Evolutionary conservation across 2,797 vertebrate species (phyloP).

Genomic region (Synaphobranchus kaupii): DNA sequence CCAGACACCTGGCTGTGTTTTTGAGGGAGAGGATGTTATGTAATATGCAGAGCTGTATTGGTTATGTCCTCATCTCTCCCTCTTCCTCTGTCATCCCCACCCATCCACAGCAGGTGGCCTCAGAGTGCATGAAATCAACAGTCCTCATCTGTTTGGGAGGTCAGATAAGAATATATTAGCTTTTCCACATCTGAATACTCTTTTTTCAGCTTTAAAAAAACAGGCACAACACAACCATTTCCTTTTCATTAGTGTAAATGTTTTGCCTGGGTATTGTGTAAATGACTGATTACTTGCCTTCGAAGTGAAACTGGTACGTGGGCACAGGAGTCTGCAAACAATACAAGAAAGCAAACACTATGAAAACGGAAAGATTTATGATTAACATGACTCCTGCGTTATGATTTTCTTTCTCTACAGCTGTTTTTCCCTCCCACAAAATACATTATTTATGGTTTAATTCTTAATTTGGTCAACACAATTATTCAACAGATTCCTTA

Average conservation of each 20-base stretch:
- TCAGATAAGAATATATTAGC: not conserved
- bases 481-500: not conserved
- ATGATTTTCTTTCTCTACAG: not conserved
- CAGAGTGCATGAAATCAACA: not conserved
- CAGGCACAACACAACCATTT: not conserved
- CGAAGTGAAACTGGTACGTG: not conserved
- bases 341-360: not conserved
- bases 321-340: not conserved
- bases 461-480: not conserved
- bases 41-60: not conserved
- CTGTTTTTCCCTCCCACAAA: not conserved
- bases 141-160: not conserved
- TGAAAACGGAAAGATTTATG: not conserved
- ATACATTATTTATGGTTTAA: not conserved
- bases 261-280: not conserved
- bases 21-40: not conserved
- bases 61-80: not conserved
- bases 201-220: not conserved
- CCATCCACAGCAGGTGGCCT: not conserved
- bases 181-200: not conserved
- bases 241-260: not conserved
- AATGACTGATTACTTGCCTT: not conserved
- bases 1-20: constrained; percentile 17
- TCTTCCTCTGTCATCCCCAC: not conserved
- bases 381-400: not conserved